Conservation (phyloP, 2,888 invertebrate genomes). For the Poecilobothrus nobilitatus region DNA sequence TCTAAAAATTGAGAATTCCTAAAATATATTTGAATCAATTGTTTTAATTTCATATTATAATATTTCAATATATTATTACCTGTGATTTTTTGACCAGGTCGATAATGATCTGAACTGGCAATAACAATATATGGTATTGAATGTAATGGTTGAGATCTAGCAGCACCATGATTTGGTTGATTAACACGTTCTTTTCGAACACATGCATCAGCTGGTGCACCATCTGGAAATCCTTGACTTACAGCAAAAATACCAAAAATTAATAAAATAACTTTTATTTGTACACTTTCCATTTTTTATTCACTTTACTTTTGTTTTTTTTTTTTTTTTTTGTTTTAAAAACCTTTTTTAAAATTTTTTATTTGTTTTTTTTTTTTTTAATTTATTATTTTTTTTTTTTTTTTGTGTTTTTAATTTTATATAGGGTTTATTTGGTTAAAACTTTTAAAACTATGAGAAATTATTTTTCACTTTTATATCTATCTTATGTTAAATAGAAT, state of each 20-base stretch:
- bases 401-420: too few relatives aligned
- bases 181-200: slow-evolving; percentile 67
- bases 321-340: background rate
- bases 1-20: too few relatives aligned
- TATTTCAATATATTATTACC: too few relatives aligned
- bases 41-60: too few relatives aligned
- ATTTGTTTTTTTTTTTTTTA: background rate
- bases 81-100: slow-evolving; percentile 61
- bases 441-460: too few relatives aligned
- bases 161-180: slow-evolving; percentile 66
- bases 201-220: slow-evolving; percentile 72
- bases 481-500: too few relatives aligned
- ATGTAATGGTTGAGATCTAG: slow-evolving; percentile 55
- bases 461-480: too few relatives aligned
- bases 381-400: background rate
- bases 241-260: slow-evolving; percentile 39
- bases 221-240: slow-evolving; percentile 60
- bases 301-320: background rate
- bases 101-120: slow-evolving; percentile 56
- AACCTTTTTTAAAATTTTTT: background rate
- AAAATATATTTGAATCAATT: too few relatives aligned
- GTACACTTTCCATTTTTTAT: background rate
- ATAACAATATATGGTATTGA: slow-evolving; percentile 59
- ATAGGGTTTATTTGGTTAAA: too few relatives aligned
- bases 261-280: slow-evolving; percentile 25